A percentile compares a stretch with the other conserved stretches of the same genome.
Conservation (phyloP, 2,888 invertebrate genomes). For the Physocephala rufipes region DNA sequence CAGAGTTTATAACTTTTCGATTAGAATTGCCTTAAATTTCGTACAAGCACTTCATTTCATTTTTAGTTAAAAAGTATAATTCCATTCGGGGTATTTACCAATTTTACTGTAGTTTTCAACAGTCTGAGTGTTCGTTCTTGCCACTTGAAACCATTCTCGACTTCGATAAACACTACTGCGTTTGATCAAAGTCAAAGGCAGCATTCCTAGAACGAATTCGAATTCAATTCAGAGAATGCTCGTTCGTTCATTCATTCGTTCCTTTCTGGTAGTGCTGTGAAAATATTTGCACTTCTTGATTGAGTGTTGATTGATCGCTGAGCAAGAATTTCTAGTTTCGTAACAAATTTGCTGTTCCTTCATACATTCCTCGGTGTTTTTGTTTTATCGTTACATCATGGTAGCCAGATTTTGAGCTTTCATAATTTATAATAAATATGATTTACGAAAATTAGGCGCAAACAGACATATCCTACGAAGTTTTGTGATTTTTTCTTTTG, state of each 20-base stretch:
- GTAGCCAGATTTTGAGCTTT: not conserved
- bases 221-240: slow-evolving; percentile 22
- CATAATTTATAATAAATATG: too few relatives aligned
- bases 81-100: not conserved
- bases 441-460: too few relatives aligned
- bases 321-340: slow-evolving; percentile 21
- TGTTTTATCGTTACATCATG: not conserved
- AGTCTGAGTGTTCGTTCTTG: slow-evolving; percentile 11
- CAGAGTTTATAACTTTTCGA: too few relatives aligned
- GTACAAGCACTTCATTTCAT: not conserved
- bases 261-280: not conserved
- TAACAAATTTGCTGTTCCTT: not conserved
- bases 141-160: slow-evolving; percentile 21
- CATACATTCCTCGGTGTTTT: not conserved
- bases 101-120: slow-evolving; percentile 14
- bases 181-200: slow-evolving; percentile 17
- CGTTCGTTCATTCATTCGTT: too few relatives aligned
- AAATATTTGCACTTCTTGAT: slow-evolving; percentile 34
- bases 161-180: slow-evolving; percentile 15
- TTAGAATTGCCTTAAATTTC: not conserved
- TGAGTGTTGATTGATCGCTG: slow-evolving; percentile 35
- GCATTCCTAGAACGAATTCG: slow-evolving; percentile 1
- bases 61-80: too few relatives aligned
- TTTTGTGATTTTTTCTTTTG: too few relatives aligned
- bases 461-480: too few relatives aligned